Evolutionary conservation across 2,888 invertebrate species (phyloP), one percentile per base, ranked within the genome.

Genomic region (Leptinotarsa rubiginosa): DNA sequence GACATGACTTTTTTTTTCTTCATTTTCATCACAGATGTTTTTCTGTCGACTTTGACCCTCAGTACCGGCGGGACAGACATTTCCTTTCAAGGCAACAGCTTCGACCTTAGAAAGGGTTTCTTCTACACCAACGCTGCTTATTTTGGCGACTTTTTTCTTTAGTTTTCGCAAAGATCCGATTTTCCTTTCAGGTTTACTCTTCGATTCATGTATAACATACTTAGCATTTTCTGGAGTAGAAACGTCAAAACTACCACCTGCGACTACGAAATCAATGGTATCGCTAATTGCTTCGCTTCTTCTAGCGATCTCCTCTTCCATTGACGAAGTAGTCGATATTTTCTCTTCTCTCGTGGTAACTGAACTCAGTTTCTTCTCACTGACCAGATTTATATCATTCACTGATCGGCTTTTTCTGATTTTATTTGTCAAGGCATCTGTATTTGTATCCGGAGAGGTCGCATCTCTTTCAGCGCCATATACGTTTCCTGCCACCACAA

Each of bases 401-500:
- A 22, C 22, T 12, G 56, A 56, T 22, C 56, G 12, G 22, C 56
- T 56, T 25, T 56, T 56, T 18, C 4, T 56, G 13, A 13, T 62
- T 62, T 62, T 25, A 62, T 41, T 15, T 62, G 15, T 62, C 10
- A 31, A 41, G 25, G 5, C 16, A 7, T 41, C 3, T 15, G 15
- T 15, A 22, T 12, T 15, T 13, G 3, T 59, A 25, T 59, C 56
- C 13, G 20, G 25, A 62, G 62, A 1, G 16, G 62, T 16, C 15
- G 31, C 16, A 31, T 25, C n/a, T 41, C n/a, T 16, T 25, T 41
- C 16, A n/a, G 5, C 62, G 4, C n/a, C 41, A 41, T 13, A 25
- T 10, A 18, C 22, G 16, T 18, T 65, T 12, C 13, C 49, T 47
- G 52, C 54, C 50, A 65, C 41, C 41, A 83, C 83, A 75, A 77